Evolutionary conservation across 2,797 vertebrate species (phyloP), one percentile per base, ranked within the genome.

Genomic region (Syngnathus rostellatus): DNA sequence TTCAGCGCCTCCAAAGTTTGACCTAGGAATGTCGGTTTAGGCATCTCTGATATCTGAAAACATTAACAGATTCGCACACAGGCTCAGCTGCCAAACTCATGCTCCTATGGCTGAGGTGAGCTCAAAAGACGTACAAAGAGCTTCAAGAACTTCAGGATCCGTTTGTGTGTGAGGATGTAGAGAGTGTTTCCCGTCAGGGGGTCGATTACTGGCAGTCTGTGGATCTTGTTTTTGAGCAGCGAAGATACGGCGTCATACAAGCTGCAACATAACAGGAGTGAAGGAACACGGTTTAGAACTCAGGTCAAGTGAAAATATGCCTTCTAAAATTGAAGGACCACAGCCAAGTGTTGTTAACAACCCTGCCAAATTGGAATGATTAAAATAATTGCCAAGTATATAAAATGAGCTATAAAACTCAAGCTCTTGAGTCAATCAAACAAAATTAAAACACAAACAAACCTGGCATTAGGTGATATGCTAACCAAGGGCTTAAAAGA

Each of bases 121-220:
- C n/a, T 4, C 0, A 21, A 62, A 19, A 3, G 3, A 93, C 97
- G 94, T 81, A 99, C 96, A 85, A 99, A 99, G 69, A 99, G 92
- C 74, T 97, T 97, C 77, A 99, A 93, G 85, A 99, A 99, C 86
- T 98, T 98, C 74, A 99, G 94, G 81, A 99, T 98, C 80, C 96
- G 93, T 79, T 99, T 99, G 85, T 99, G 97, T 21, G 97, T 99
- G 76, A 99, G 93, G 73, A 99, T 99, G 77, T 99, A 99, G 67
- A 99, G 90, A 0, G 97, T 97, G 88, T 99, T 99, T 48, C 97
- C 97, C 0, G 96, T 98, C 76, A 93, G 87, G 0, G 96, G 95
- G 86, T 98, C 95, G 5, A 99, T 95, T 51, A 99, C 97, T 4
- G 97, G 97, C 74, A 99, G 83, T 40, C 97, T 94, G 83, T 99